Evolutionary conservation across 2,797 vertebrate species (phyloP), one percentile per base, ranked within the genome.

Genomic region (Catharus ustulatus): DNA sequence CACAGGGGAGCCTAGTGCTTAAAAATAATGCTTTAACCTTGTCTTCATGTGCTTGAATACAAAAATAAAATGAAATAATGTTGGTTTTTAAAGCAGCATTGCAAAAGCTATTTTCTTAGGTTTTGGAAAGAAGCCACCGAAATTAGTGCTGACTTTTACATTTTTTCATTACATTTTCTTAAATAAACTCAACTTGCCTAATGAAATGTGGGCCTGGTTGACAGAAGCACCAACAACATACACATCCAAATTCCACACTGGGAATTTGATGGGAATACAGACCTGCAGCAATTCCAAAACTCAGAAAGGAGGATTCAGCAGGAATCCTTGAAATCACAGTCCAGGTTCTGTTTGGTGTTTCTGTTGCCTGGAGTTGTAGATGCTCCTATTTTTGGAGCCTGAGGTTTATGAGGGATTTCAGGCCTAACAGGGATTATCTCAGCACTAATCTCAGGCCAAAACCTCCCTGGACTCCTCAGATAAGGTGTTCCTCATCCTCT

Each of bases 391-490:
- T 93, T 91, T 59, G 69, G 43, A 40, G 19, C 1, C 30, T 42
- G 42, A 77, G 34, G 16, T 91, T 94, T 36, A 32, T 11, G 18
- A 83, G 26, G 40, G 18, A 29, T 58, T 91, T 90, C 43, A 93
- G 17, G 55, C 51, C 68, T 38, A 48, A 19, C 24, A 72, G 27
- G 23, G 43, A 73, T 73, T 80, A 79, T 76, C n/a, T 94, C 95
- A 96, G 94, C 95, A 96, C 85, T 94, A 93, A 95, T 94, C 83
- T 95, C 93, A 66, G 59, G 11, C 83, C 93, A 95, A 96, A 96
- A 91, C 88, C 88, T 69, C 71, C 38, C 48, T 66, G 77, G 83
- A 34, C 36, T 73, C 76, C 52, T 51, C 26, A 75, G 77, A 62
- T 34, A 84, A 95, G 66, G 73, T 90, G 69, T 81, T 94, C 58